Percentiles rank a stretch among this genome's conserved stretches.
These are phyloP conservation scores for Amiota minor DNA, from an alignment of 2,888 invertebrate genomes.

Conservation along the genomic window DNA sequence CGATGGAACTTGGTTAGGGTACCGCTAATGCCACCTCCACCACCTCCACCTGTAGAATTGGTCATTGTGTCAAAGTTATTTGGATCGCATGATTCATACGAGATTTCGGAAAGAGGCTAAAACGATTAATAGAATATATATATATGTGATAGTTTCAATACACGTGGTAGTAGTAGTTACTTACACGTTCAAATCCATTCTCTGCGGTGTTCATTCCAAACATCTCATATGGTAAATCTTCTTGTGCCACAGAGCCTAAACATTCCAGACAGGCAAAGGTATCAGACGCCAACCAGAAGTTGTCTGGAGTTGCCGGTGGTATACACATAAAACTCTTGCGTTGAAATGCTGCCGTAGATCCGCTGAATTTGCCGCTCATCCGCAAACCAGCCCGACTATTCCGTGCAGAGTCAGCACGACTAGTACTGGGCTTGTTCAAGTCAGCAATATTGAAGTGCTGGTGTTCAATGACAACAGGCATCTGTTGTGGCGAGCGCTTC, in stretches of 20 bases:
- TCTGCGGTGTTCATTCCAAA: constrained; percentile 70
- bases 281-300: constrained; percentile 72
- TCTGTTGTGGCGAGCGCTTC: constrained; percentile 71
- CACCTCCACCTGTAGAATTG: constrained; percentile 54
- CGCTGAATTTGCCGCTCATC: constrained; percentile 60
- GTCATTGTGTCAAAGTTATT: constrained; percentile 70
- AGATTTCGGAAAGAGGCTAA: constrained; percentile 73
- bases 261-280: constrained; percentile 73
- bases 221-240: constrained; percentile 73
- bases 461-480: constrained; percentile 72
- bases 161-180: constrained; percentile 26
- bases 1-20: constrained; percentile 79
- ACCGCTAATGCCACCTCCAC: constrained; percentile 45
- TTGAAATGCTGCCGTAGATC: constrained; percentile 44
- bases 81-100: constrained; percentile 72
- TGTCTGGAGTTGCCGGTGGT: constrained; percentile 67
- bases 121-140: neutral
- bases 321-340: constrained; percentile 70
- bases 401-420: constrained; percentile 68
- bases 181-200: constrained; percentile 71
- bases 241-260: constrained; percentile 69
- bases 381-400: constrained; percentile 69
- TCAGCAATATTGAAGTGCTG: constrained; percentile 68
- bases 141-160: neutral
- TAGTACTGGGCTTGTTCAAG: constrained; percentile 72